These are phyloP conservation scores for Yponomeuta sedellus DNA, from an alignment of 2,888 invertebrate species.

Conservation along the genomic window DNA sequence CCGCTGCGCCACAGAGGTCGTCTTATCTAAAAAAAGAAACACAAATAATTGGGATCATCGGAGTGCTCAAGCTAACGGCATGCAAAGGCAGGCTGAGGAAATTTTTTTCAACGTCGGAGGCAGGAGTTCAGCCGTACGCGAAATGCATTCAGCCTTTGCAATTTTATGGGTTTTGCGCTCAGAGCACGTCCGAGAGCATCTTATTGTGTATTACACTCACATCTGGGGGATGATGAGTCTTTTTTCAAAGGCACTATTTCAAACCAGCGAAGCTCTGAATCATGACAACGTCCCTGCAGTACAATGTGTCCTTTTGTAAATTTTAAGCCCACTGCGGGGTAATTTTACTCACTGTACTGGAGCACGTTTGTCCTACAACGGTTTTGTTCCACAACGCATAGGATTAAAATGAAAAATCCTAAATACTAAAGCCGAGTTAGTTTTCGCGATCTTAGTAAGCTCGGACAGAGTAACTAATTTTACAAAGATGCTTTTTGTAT, in stretches of 20 bases:
- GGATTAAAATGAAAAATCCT: too few relatives aligned
- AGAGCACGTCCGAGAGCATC: constrained; percentile 4
- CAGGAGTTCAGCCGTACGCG: constrained; percentile 2
- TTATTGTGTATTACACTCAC: constrained; percentile 10
- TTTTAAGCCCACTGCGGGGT: too few relatives aligned
- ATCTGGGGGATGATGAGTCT: constrained; percentile 12
- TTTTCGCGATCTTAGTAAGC: too few relatives aligned
- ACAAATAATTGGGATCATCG: neutral
- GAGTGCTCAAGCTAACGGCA: neutral
- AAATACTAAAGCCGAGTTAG: too few relatives aligned
- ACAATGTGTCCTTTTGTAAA: too few relatives aligned
- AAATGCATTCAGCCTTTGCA: constrained; percentile 7
- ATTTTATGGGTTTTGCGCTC: constrained; percentile 4
- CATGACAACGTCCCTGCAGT: neutral
- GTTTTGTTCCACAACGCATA: too few relatives aligned
- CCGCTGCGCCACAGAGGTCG: too few relatives aligned
- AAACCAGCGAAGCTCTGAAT: constrained; percentile 6
- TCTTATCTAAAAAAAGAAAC: too few relatives aligned
- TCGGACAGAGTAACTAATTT: too few relatives aligned
- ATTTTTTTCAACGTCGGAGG: neutral
- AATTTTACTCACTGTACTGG: too few relatives aligned
- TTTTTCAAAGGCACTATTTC: constrained; percentile 4
- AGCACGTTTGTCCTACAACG: too few relatives aligned
- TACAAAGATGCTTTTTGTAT: too few relatives aligned
- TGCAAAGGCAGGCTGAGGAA: neutral